phyloP scores from a whole-genome alignment of 2,113 vertebrate species.

The Rhinopomastus cyanomelas region DNA sequence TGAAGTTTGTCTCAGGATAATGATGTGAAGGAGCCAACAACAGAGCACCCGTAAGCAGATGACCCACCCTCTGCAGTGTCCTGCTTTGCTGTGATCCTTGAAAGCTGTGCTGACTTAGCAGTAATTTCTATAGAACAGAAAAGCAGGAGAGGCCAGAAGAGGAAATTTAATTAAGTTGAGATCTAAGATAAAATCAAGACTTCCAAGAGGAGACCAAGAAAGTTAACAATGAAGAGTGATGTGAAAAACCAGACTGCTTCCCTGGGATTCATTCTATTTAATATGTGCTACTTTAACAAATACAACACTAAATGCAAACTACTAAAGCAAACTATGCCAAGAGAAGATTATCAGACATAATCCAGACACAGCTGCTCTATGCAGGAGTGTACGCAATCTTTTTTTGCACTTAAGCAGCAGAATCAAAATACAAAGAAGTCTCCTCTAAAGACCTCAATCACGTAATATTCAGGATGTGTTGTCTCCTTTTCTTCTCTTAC shows the following conservation, averaged over 20 bases:
- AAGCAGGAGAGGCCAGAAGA: neutral
- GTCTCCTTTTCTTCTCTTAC: constrained; percentile 12
- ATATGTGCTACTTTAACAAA: constrained; percentile 44
- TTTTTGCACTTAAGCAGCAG: neutral
- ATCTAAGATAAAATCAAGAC: neutral
- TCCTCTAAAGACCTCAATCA: neutral
- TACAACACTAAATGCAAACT: constrained; percentile 52
- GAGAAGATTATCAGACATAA: constrained; percentile 68
- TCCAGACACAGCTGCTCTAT: constrained; percentile 43
- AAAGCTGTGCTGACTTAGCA: neutral
- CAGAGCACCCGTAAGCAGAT: fast-evolving
- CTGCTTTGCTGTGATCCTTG: neutral
- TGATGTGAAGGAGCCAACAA: neutral
- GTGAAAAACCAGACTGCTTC: constrained; percentile 9
- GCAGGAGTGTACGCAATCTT: constrained; percentile 39
- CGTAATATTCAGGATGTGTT: constrained; percentile 8
- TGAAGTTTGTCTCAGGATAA: neutral
- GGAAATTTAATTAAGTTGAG: neutral
- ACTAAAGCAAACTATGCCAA: constrained; percentile 64
- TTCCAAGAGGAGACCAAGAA: neutral
- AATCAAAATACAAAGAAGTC: neutral
- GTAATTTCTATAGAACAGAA: neutral
- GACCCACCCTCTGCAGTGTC: neutral
- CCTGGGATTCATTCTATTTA: constrained; percentile 27
- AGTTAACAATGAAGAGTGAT: neutral